Percentiles rank a stretch among this genome's conserved stretches.
These are phyloP conservation scores for Anolis sagrei DNA, from an alignment of 2,113 vertebrate species.

Conservation along the genomic window DNA sequence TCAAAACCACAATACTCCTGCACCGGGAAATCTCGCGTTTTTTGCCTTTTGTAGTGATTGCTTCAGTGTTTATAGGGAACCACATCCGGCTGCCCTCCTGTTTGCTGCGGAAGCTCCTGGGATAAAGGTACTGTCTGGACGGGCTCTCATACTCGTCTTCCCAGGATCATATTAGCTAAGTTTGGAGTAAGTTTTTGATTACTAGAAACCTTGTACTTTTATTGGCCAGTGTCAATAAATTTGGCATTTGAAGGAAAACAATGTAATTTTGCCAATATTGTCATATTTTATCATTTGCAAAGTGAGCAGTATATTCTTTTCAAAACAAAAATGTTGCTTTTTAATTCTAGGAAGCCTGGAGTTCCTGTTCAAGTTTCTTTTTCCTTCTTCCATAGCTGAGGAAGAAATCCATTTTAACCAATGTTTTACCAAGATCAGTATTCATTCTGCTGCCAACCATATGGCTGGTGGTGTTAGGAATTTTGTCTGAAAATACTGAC, in stretches of 20 bases:
- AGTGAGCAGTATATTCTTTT: not conserved
- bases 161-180: not conserved
- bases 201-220: not conserved
- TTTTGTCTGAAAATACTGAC: constrained; percentile 75
- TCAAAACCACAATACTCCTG: no score
- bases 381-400: constrained; percentile 68
- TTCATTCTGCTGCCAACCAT: constrained; percentile 78
- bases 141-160: not conserved
- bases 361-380: constrained; percentile 74
- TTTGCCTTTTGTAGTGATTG: no score
- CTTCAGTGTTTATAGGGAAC: no score
- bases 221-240: not conserved
- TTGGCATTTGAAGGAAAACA: not conserved
- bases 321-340: not conserved
- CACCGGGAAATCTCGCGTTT: no score
- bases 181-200: not conserved
- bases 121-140: no score
- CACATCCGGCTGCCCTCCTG: no score
- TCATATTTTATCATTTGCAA: not conserved
- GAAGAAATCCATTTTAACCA: constrained; percentile 79
- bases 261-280: not conserved
- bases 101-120: no score
- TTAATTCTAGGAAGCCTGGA: constrained; percentile 70
- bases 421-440: constrained; percentile 77
- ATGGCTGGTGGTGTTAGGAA: constrained; percentile 80